Evolutionary conservation across 2,113 vertebrate species (phyloP), one percentile per base, ranked within the genome.

Genomic region (Alectura lathami): DNA sequence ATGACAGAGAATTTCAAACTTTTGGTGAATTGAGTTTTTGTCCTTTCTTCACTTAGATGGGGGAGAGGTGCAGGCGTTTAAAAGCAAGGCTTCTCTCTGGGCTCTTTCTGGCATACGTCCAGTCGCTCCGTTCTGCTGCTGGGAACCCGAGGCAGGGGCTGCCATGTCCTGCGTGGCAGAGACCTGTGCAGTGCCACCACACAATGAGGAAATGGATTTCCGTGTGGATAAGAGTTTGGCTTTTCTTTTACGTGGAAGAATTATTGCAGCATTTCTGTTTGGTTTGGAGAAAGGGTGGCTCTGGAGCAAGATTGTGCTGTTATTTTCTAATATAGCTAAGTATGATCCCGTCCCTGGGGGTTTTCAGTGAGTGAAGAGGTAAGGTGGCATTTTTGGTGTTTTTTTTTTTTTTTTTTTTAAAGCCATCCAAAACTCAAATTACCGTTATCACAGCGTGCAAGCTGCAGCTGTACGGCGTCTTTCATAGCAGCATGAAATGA

Each of bases 161-260:
- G 12, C 27, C 0, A 1, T 3, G 13, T 50, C 27, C 43, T 66
- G 34, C 17, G 2, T 7, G 17, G 51, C 43, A 81, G 34, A 38
- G 36, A 17, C 26, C 24, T 30, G 11, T 42, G 32, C 3, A 1
- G n/a, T 30, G 68, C 13, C 26, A 15, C 21, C 2, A 3, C 50
- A 3, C 30, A 45, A 17, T 1, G 22, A 50, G 73, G 24, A 38
- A n/a, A 67, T 6, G 15, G 48, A 10, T 16, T 16, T 18, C 47
- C 50, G 26, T 8, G 7, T 78, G 43, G 13, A 16, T 32, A 40
- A 23, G 8, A 16, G 3, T 45, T 5, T n/a, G 56, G 10, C n/a
- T 40, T 30, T 57, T 69, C 42, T 77, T 84, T 73, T 7, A 8
- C 34, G 11, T 9, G 3, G 34, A 87, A 45, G 22, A 50, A 57